Percentiles rank a stretch among this genome's conserved stretches.
Conservation (phyloP, 2,888 invertebrate species). For the Brenthis daphne region DNA sequence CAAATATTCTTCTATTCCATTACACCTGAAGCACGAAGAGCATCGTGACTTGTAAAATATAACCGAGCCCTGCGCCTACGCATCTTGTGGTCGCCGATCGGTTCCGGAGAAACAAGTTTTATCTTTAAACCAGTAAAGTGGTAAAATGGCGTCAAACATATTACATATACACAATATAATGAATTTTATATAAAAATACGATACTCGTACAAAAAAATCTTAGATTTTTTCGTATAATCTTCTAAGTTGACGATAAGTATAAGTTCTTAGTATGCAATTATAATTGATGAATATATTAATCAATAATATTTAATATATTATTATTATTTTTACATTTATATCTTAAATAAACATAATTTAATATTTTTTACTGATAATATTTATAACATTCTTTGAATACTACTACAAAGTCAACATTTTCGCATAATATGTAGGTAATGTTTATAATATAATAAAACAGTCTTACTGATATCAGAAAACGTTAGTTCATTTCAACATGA, state of each 20-base stretch:
- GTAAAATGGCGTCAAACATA: constrained; percentile 30
- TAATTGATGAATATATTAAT: no score
- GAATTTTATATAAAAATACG: no score
- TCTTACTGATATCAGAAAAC: constrained; percentile 16
- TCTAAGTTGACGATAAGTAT: no score
- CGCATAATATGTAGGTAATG: neutral
- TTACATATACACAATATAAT: neutral
- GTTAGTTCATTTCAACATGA: constrained; percentile 40
- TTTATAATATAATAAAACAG: constrained; percentile 7
- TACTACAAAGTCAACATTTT: no score
- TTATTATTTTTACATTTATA: no score
- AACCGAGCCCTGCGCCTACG: constrained; percentile 50
- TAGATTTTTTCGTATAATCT: no score
- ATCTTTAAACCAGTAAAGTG: constrained; percentile 41
- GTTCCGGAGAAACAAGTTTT: constrained; percentile 55
- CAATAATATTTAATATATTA: no score
- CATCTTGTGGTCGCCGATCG: constrained; percentile 42
- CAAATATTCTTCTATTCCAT: constrained; percentile 49
- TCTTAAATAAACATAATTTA: no score
- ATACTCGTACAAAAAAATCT: no score
- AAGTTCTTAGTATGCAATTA: no score
- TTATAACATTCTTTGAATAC: no score
- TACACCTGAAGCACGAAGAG: constrained; percentile 52
- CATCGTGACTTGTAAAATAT: constrained; percentile 52
- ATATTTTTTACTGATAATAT: no score